Evolutionary conservation across 2,113 vertebrate genomes (phyloP).

Genomic region (Hippocampus zosterae): DNA sequence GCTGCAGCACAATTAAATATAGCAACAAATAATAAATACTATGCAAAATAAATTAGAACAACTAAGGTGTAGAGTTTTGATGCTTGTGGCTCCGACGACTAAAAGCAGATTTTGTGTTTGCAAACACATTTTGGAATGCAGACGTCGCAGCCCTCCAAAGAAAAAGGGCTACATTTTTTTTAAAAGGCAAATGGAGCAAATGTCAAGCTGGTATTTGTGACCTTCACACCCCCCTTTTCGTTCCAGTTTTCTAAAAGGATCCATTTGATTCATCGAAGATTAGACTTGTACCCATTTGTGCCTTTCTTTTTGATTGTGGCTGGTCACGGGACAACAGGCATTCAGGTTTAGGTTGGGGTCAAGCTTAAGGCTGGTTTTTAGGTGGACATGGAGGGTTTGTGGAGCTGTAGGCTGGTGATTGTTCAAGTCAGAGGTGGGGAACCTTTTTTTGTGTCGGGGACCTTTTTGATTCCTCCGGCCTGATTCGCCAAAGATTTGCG

Average conservation of each 20-base stretch:
- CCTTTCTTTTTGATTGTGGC: conserved; percentile 35
- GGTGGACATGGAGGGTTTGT: conserved; percentile 31
- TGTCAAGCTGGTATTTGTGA: conserved; percentile 56
- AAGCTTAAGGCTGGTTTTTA: conserved; percentile 58
- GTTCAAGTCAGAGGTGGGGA: conserved; percentile 14
- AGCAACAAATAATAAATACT: conserved; percentile 67
- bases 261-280: conserved; percentile 38
- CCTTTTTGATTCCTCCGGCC: background rate
- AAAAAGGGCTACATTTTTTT: conserved; percentile 40
- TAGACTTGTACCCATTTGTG: conserved; percentile 11
- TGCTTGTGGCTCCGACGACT: conserved; percentile 36
- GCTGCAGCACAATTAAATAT: conserved; percentile 63
- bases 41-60: conserved; percentile 67
- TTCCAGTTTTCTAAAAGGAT: conserved; percentile 58
- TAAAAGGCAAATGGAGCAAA: conserved; percentile 61
- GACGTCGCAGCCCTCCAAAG: conserved; percentile 52
- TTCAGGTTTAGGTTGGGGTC: conserved; percentile 43
- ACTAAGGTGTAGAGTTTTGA: conserved; percentile 23
- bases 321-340: conserved; percentile 33
- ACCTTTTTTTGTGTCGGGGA: background rate
- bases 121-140: conserved; percentile 64
- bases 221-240: conserved; percentile 19
- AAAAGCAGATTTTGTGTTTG: conserved; percentile 44
- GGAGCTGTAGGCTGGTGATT: conserved; percentile 57
- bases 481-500: background rate